A percentile compares a stretch with the other conserved stretches of the same genome.
These are phyloP conservation scores for Myoxocephalus aenaeus DNA, from an alignment of 2,797 vertebrate species.

Conservation along the genomic window DNA sequence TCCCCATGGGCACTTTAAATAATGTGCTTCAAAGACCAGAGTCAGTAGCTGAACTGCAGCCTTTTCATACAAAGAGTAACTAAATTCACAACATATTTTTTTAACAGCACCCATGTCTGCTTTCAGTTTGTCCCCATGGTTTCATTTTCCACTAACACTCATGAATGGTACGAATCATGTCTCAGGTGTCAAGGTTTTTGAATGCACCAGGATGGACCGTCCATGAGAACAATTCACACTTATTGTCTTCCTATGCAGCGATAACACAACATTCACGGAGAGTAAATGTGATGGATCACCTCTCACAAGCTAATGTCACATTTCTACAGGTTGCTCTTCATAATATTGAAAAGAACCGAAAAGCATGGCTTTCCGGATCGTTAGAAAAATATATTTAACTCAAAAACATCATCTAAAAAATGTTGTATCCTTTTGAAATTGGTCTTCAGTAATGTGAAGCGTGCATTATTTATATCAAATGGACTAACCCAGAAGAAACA, in stretches of 20 bases:
- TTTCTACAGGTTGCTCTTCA: not conserved
- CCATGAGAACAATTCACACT: not conserved
- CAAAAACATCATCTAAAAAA: not conserved
- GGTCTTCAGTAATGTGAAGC: not conserved
- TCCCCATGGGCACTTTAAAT: not conserved
- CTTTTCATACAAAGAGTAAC: not conserved
- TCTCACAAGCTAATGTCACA: not conserved
- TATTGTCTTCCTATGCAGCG: not conserved
- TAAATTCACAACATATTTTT: not conserved
- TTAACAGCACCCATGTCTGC: not conserved
- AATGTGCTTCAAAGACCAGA: not conserved
- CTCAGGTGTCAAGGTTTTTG: constrained; percentile 23
- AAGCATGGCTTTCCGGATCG: not conserved
- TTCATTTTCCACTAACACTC: constrained; percentile 26
- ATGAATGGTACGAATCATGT: not conserved
- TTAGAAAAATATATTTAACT: not conserved
- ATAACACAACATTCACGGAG: constrained; percentile 3
- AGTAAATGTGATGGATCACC: not conserved
- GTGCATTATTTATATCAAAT: not conserved
- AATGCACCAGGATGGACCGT: constrained; percentile 12
- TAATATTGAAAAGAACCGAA: not conserved
- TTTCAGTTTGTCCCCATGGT: not conserved
- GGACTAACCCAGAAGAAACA: not conserved
- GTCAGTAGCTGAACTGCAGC: constrained; percentile 1
- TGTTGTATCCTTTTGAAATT: not conserved